phyloP scores from a whole-genome alignment of 2,888 invertebrate genomes.

The Tetragonisca angustula region DNA sequence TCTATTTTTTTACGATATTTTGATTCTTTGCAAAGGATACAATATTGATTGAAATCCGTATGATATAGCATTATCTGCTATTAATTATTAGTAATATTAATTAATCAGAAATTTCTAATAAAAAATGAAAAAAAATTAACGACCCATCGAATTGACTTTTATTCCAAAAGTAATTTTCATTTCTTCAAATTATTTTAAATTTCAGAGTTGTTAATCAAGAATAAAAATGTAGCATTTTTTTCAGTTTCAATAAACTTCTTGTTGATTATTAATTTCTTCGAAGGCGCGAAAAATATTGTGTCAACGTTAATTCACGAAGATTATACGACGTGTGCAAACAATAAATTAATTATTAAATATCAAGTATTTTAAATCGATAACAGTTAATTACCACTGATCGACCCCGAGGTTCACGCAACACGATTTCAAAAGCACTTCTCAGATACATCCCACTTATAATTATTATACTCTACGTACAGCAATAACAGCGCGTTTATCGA shows the following conservation, averaged over 20 bases:
- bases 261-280: background rate
- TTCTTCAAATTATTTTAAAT: too few relatives aligned
- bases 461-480: background rate
- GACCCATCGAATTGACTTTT: too few relatives aligned
- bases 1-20: too few relatives aligned
- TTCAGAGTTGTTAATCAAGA: too few relatives aligned
- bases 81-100: too few relatives aligned
- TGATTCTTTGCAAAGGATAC: too few relatives aligned
- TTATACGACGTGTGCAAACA: background rate
- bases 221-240: background rate
- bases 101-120: too few relatives aligned
- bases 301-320: background rate
- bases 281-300: background rate
- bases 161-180: too few relatives aligned
- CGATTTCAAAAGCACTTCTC: conserved; percentile 17
- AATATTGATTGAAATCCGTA: too few relatives aligned
- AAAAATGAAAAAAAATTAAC: too few relatives aligned
- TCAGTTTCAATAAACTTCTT: background rate
- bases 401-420: background rate
- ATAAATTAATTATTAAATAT: background rate
- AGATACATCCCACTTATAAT: conserved; percentile 1
- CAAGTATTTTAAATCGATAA: background rate
- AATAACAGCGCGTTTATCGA: background rate
- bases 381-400: background rate
- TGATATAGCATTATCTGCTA: too few relatives aligned